Evolutionary conservation across 1,140 invertebrate species (phyloP), one percentile per base, ranked within the genome.

Genomic region (Homalodisca vitripennis): DNA sequence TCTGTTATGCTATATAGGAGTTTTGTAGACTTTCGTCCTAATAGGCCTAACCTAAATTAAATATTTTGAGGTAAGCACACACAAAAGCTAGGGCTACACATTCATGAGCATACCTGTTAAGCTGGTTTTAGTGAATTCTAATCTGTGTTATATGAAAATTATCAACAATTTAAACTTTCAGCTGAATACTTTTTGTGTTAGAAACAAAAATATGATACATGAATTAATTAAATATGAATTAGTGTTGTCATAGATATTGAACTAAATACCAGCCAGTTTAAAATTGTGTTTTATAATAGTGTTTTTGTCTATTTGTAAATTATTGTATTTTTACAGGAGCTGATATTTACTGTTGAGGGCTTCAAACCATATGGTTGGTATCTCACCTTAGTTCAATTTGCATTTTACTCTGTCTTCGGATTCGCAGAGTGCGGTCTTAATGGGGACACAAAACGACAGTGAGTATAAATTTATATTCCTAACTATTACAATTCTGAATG

Each of bases 351-450:
- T 0, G 82, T 93, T 1, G 88, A 94, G 67, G 94, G 92, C 67
- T 94, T 97, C 73, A 89, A 92, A 77, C 89, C 91, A 17, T 94
- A 89, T 78, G 95, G 95, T 55, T 94, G 95, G 89, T 98, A 94
- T 78, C 84, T 98, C 69, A 98, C 96, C 3, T 82, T 97, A 53
- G 82, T 97, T 22, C 96, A 98, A 82, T 98, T 98, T 84, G 84
- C 84, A 12, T 92, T 89, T 75, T 98, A 98, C 77, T 87, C 88
- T 34, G 68, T 89, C 60, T 93, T 98, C 79, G 93, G 92, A 69
- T 84, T 89, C 69, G 76, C 89, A 31, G 95, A 98, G 81, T 87
- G 87, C 10, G 79, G 83, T 69, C 78, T 92, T 48, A 85, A 84
- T 75, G 84, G 85, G 71, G 85, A 87, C 66, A 84, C 81, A 65